Evolutionary conservation across 2,797 vertebrate species (phyloP).

Genomic region (Vespertilio murinus): DNA sequence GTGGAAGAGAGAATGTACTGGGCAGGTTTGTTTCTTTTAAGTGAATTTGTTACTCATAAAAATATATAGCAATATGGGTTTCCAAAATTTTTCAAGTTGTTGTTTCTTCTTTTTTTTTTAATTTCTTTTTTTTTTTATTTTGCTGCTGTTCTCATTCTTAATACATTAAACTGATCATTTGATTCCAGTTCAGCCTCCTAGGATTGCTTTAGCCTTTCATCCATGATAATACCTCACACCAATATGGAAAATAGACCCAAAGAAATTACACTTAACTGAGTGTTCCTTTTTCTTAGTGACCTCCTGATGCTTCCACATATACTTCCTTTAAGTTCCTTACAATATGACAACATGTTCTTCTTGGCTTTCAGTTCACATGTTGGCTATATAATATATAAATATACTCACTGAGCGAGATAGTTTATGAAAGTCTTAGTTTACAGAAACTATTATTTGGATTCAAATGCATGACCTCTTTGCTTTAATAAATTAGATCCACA

Average conservation of each 20-base stretch:
- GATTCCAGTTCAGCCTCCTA: neutral
- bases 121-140: neutral
- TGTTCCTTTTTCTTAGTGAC: conserved; percentile 8
- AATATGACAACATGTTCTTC: neutral
- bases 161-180: neutral
- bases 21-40: conserved; percentile 18
- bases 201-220: conserved; percentile 89
- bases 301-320: neutral
- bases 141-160: conserved; percentile 5
- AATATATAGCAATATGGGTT: conserved; percentile 10
- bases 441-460: neutral
- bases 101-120: neutral
- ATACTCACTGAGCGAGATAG: neutral
- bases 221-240: conserved; percentile 93
- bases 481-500: neutral
- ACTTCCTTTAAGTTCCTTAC: neutral
- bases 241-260: conserved; percentile 83
- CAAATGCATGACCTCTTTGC: neutral
- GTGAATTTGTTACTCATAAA: neutral
- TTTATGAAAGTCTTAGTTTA: neutral
- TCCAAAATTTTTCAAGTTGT: conserved; percentile 17
- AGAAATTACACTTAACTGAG: neutral
- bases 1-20: neutral
- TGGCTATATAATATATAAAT: neutral
- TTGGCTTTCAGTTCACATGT: neutral